Percentiles rank a stretch among this genome's conserved stretches.
Evolutionary conservation across 1,140 invertebrate species (phyloP).

Genomic region (Agraylea sexmaculata): DNA sequence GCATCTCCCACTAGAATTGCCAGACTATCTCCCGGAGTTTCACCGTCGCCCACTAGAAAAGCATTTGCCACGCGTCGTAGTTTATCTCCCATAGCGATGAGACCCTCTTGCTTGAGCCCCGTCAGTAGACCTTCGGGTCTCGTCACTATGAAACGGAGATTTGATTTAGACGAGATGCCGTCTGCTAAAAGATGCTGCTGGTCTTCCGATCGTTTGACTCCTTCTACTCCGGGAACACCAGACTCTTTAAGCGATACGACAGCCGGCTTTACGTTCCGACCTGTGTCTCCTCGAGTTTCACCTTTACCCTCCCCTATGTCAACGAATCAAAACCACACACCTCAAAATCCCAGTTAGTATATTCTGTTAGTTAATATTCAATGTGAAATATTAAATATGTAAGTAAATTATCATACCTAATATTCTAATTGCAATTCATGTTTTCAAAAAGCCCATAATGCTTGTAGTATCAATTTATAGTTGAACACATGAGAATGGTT

Average conservation of each 20-base stretch:
- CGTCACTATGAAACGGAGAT: conserved; percentile 62
- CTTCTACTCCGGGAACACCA: conserved; percentile 22
- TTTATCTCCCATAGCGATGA: conserved; percentile 70
- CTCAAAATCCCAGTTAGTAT: conserved; percentile 20
- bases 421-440: too few relatives aligned
- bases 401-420: too few relatives aligned
- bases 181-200: conserved; percentile 30
- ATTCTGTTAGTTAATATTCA: conserved; percentile 1
- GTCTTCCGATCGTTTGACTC: conserved; percentile 27
- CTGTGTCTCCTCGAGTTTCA: conserved; percentile 17
- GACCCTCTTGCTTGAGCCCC: conserved; percentile 57
- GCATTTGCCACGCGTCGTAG: conserved; percentile 67
- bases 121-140: conserved; percentile 65
- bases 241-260: conserved; percentile 12
- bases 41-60: conserved; percentile 72
- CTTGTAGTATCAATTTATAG: too few relatives aligned
- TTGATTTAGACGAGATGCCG: conserved; percentile 54
- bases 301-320: conserved; percentile 14
- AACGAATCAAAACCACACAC: conserved; percentile 13
- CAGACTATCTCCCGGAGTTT: conserved; percentile 45
- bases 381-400: too few relatives aligned
- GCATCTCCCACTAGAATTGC: conserved; percentile 37
- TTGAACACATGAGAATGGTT: too few relatives aligned
- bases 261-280: conserved; percentile 22
- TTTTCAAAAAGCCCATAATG: too few relatives aligned